Base-by-base conservation (phyloP, 2,797 vertebrate genomes). In the Telmatherina bonti region DNA sequence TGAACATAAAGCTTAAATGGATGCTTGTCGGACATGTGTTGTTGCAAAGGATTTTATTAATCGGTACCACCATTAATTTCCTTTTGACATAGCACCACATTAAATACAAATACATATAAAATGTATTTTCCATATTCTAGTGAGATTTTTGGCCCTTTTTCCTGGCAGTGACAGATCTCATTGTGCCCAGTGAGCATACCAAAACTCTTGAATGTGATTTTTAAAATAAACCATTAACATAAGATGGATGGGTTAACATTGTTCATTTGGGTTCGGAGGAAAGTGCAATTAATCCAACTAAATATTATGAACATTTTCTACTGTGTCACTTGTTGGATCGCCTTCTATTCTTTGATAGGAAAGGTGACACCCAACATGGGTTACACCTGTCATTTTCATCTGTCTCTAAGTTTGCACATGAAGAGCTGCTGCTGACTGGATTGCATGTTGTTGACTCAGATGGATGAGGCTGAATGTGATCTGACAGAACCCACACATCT, bases 151-250 rank as follows among this genome's bases (percentile, higher is more conserved):
- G n/a, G n/a, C 47, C 30, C 63, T 70, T 73, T 30, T 24, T 29
- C 30, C 54, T 67, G 51, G 43, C 60, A 67, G 22, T 68, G 66
- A 81, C 68, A 72, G 72, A 43, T 74, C 38, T 49, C 26, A 69
- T 75, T 84, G 70, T 84, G 82, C 35, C 47, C 47, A n/a, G n/a
- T n/a, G n/a, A 8, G 58, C 53, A 58, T 57, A 67, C 57, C 43
- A 53, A 69, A 72, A 72, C 47, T 74, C 60, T 22, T 51, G 20
- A 79, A 72, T 68, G 54, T 69, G 30, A 79, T 86, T 79, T 74
- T 82, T 57, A 62, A 76, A 75, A 83, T 79, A 73, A 82, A 76
- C n/a, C 33, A 52, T 10, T 65, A 45, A 80, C 41, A 66, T 8
- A 22, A 22, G n/a, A 55, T 52, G 41, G 62, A 79, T 67, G 55